Base-by-base conservation (phyloP, 2,888 invertebrate genomes). In the Dryadula phaetusa region DNA sequence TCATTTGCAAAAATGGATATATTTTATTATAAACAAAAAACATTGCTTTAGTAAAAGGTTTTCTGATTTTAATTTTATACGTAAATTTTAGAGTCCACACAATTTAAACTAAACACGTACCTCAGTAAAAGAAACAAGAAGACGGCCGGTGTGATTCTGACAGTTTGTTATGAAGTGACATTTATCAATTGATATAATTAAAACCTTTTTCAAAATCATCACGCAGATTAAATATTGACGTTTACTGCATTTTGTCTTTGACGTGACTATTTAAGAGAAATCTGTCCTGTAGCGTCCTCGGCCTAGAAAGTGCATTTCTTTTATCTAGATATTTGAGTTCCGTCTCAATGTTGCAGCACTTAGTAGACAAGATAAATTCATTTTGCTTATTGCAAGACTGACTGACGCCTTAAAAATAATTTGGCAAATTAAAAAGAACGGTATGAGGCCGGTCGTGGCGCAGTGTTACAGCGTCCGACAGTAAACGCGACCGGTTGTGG, bases 251-350 rank as follows among this genome's bases (percentile, higher is more conserved):
- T 22, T 56, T 56, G 37, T n/a, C n/a, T 22, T 56, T 56, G 37
- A 22, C n/a, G 4, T 14, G 14, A 56, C 5, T 25, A n/a, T 22
- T 56, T 56, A 14, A n/a, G 22, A 22, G n/a, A 37, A 22, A 14
- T 2, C 20, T 10, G 12, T 22, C 8, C 28, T 28, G 3, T 22
- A 32, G 32, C 22, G 4, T 22, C n/a, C n/a, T 40, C n/a, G 40
- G 40, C 37, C 56, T 56, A 25, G 56, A 25, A 56, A 56, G 18
- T 47, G 56, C 64, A 64, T 64, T 64, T 64, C 42, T 64, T 64
- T 64, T 56, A 25, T 25, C 6, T 64, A 56, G 47, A 22, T 6
- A 56, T 37, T 56, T 64, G 32, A 56, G 56, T 47, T 46, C 34
- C 37, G n/a, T 69, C 34, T 44, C 28, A 16, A 52, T 52, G 25